Percentiles rank a stretch among this genome's conserved stretches.
phyloP scores from a whole-genome alignment of 2,113 vertebrate species.

The Erpornis zantholeuca region DNA sequence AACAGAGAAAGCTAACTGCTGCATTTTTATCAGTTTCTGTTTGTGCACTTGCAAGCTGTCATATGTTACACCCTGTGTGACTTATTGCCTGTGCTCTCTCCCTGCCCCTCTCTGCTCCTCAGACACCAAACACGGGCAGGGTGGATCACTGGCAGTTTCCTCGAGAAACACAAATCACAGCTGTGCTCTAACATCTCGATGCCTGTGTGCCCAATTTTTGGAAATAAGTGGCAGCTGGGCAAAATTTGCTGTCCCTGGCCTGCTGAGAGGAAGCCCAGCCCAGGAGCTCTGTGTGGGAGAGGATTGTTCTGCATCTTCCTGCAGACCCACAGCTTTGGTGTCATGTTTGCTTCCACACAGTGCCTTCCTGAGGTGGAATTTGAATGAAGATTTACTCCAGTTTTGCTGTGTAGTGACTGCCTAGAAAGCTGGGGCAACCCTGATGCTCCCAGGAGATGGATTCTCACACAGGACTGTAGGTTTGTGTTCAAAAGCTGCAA shows the following conservation, averaged over 20 bases:
- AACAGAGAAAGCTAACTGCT: neutral
- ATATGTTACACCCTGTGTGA: neutral
- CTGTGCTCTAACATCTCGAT: neutral
- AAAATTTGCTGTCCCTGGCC: neutral
- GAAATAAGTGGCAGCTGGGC: neutral
- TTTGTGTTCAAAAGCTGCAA: neutral
- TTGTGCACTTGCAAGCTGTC: neutral
- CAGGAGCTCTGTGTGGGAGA: neutral
- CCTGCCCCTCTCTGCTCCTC: neutral
- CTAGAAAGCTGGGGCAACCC: neutral
- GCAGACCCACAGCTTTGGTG: neutral
- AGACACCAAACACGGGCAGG: neutral
- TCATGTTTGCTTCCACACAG: neutral
- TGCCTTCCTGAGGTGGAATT: neutral
- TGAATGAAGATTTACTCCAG: neutral
- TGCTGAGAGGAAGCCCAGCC: neutral
- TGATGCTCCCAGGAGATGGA: neutral
- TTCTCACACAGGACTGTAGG: neutral
- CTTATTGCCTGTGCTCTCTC: neutral
- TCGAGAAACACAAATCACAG: neutral
- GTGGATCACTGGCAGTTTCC: neutral
- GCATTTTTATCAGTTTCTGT: neutral
- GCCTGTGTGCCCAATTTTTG: neutral
- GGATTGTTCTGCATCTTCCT: neutral
- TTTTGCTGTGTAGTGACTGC: neutral